These are phyloP conservation scores for Melipona bicolor DNA, from an alignment of 2,888 invertebrate species.

Conservation along the genomic window DNA sequence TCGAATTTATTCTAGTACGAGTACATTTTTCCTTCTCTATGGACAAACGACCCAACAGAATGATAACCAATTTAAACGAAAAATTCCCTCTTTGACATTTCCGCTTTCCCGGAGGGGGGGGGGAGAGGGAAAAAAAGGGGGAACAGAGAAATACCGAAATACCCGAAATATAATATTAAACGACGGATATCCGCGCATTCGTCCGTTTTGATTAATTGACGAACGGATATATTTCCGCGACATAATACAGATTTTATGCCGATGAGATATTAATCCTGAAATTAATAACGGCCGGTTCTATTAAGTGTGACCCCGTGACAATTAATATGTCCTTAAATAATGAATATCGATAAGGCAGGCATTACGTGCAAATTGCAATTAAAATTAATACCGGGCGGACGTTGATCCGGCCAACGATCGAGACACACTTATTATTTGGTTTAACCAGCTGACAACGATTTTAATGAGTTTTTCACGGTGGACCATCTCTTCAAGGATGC, in stretches of 20 bases:
- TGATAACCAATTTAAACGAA: too few relatives aligned
- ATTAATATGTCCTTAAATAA: constrained; percentile 49
- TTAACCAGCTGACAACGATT: constrained; percentile 35
- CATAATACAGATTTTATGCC: constrained; percentile 14
- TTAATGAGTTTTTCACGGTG: constrained; percentile 42
- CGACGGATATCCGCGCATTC: not conserved
- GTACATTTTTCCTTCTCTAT: too few relatives aligned
- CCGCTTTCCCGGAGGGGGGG: not conserved
- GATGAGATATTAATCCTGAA: constrained; percentile 30
- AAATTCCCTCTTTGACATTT: not conserved
- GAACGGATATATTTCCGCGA: not conserved
- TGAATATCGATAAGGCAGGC: constrained; percentile 36
- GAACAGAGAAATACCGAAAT: not conserved
- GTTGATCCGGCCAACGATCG: constrained; percentile 14
- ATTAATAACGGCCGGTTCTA: constrained; percentile 42
- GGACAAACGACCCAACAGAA: too few relatives aligned
- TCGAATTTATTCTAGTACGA: too few relatives aligned
- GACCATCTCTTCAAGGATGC: constrained; percentile 8
- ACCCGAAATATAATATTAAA: not conserved
- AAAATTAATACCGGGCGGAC: constrained; percentile 41
- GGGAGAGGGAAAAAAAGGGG: too few relatives aligned
- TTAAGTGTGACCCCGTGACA: constrained; percentile 27
- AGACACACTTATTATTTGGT: constrained; percentile 25
- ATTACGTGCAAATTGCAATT: constrained; percentile 28
- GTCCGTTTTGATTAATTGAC: not conserved